Evolutionary conservation across 1,140 invertebrate genomes (phyloP).

Genomic region (Apis laboriosa): DNA sequence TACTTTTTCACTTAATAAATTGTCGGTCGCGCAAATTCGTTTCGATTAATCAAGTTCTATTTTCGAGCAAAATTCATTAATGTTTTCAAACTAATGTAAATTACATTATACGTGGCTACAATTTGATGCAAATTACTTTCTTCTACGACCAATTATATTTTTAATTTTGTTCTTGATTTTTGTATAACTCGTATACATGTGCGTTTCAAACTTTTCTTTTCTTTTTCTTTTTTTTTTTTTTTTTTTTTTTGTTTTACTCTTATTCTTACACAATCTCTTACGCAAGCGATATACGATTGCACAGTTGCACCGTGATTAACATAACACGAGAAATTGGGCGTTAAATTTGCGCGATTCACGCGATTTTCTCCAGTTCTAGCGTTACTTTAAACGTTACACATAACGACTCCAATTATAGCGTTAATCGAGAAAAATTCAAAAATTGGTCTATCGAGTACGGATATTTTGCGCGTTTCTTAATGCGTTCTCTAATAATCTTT

Average conservation of each 20-base stretch:
- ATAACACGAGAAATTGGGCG: constrained; percentile 36
- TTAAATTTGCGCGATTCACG: constrained; percentile 32
- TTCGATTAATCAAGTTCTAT: not conserved
- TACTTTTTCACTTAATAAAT: constrained; percentile 8
- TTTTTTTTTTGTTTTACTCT: not conserved
- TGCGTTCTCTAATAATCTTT: no score
- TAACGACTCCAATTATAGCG: no score
- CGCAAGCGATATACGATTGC: not conserved
- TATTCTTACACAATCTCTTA: not conserved
- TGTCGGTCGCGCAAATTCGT: not conserved
- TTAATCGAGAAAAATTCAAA: not conserved
- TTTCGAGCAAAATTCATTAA: not conserved
- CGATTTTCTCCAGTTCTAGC: not conserved
- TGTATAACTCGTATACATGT: no score
- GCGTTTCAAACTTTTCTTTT: not conserved
- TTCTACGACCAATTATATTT: not conserved
- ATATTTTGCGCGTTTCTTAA: not conserved
- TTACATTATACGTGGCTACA: not conserved
- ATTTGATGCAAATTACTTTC: constrained; percentile 1
- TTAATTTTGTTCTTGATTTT: not conserved
- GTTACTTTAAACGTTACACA: not conserved
- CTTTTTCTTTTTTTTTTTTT: not conserved
- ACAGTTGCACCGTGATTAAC: constrained; percentile 6
- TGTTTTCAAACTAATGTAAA: not conserved
- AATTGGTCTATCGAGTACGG: no score